Percentiles rank a stretch among this genome's conserved stretches.
phyloP scores from a whole-genome alignment of 2,888 invertebrate species.

The Sinelater perroti region DNA sequence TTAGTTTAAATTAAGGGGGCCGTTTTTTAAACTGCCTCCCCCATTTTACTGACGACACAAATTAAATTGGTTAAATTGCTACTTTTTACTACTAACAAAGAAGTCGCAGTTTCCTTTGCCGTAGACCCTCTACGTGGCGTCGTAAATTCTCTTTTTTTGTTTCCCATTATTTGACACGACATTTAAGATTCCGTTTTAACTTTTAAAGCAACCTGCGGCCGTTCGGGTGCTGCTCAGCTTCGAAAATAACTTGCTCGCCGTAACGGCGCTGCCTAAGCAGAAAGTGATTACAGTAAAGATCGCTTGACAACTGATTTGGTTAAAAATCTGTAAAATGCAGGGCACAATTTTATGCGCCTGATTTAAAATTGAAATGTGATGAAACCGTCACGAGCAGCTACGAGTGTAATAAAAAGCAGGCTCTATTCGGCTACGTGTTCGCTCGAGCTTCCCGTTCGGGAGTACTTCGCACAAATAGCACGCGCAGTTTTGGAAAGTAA shows the following conservation, averaged over 20 bases:
- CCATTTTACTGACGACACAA: slow-evolving; percentile 51
- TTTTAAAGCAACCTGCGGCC: no score
- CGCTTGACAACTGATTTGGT: slow-evolving; percentile 17
- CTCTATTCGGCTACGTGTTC: slow-evolving; percentile 16
- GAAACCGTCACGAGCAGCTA: slow-evolving; percentile 37
- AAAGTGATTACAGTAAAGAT: no score
- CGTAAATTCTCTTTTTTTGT: slow-evolving; percentile 16
- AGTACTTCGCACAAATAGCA: slow-evolving; percentile 21
- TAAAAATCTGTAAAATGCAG: slow-evolving; percentile 39
- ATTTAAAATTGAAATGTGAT: slow-evolving; percentile 53
- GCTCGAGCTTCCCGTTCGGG: slow-evolving; percentile 19
- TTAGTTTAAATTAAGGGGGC: slow-evolving; percentile 53
- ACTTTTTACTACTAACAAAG: slow-evolving; percentile 45
- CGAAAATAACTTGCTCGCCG: no score
- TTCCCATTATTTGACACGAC: background rate
- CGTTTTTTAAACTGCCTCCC: slow-evolving; percentile 44
- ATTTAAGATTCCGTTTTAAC: no score
- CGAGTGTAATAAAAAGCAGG: slow-evolving; percentile 26
- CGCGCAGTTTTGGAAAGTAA: slow-evolving; percentile 15
- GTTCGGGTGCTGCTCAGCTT: background rate
- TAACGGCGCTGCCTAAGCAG: no score
- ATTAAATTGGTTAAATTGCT: slow-evolving; percentile 55
- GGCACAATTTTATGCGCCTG: slow-evolving; percentile 51
- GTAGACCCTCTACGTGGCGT: background rate
- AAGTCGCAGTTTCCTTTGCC: slow-evolving; percentile 20